These are phyloP conservation scores for Acleris sparsana DNA, from an alignment of 2,888 invertebrate species.

Conservation along the genomic window DNA sequence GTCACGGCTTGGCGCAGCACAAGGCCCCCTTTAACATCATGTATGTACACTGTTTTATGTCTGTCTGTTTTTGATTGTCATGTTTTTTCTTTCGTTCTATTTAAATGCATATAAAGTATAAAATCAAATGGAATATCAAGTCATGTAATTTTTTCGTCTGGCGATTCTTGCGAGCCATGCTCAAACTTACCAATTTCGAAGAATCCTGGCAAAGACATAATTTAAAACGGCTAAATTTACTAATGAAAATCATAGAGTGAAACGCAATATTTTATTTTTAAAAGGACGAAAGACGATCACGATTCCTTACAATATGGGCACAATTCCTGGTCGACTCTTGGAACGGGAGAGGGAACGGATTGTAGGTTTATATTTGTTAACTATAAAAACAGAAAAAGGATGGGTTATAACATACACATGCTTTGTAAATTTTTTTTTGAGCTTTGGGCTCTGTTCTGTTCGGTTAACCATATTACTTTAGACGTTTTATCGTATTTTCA, in stretches of 20 bases:
- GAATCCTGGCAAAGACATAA: conserved; percentile 76
- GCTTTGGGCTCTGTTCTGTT: no score
- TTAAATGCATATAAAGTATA: no score
- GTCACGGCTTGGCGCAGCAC: no score
- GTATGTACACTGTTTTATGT: no score
- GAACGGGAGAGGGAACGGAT: conserved; percentile 28
- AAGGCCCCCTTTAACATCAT: no score
- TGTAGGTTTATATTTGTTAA: conserved; percentile 25
- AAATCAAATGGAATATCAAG: no score
- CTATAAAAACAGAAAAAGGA: conserved; percentile 38
- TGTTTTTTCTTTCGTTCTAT: no score
- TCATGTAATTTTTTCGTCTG: not conserved
- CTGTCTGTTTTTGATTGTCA: no score
- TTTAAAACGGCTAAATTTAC: conserved; percentile 42
- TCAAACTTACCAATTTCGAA: conserved; percentile 77
- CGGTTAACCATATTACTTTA: no score
- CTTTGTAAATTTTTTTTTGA: no score
- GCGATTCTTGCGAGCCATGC: conserved; percentile 5
- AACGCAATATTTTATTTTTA: conserved; percentile 19
- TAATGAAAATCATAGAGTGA: conserved; percentile 1
- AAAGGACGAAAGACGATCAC: conserved; percentile 15
- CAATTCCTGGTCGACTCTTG: conserved; percentile 6
- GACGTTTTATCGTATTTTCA: no score
- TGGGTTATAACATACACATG: conserved; percentile 17
- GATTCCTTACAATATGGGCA: conserved; percentile 7